Percentiles rank a stretch among this genome's conserved stretches.
Conservation (phyloP, 2,113 vertebrate genomes). For the Cryptomyrus ogoouensis region DNA sequence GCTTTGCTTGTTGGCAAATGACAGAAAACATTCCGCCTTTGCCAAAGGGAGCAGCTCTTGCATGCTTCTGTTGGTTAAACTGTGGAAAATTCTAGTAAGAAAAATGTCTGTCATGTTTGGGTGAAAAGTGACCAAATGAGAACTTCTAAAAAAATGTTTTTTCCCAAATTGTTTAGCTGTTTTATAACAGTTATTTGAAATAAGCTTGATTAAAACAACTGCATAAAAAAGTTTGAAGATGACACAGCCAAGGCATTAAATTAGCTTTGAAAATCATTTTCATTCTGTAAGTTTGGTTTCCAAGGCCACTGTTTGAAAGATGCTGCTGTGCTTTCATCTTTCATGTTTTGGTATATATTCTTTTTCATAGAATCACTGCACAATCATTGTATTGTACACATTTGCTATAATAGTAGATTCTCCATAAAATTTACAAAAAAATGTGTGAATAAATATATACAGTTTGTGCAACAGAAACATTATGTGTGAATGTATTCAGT, state of each 20-base stretch:
- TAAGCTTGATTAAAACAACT: neutral
- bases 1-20: conserved; percentile 43
- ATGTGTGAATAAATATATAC: neutral
- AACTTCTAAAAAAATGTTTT: neutral
- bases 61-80: conserved; percentile 28
- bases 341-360: neutral
- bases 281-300: neutral
- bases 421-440: neutral
- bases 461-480: neutral
- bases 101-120: neutral
- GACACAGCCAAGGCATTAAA: neutral
- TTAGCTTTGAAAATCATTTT: neutral
- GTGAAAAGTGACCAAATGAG: neutral
- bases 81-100: conserved; percentile 2
- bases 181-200: neutral
- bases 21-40: conserved; percentile 9
- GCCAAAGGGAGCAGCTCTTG: conserved; percentile 28
- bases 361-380: neutral
- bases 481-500: neutral
- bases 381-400: neutral
- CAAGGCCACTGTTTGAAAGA: neutral
- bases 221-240: neutral
- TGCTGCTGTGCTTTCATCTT: neutral
- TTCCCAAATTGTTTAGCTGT: neutral
- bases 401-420: neutral